A percentile compares a stretch with the other conserved stretches of the same genome.
phyloP scores from a whole-genome alignment of 2,888 invertebrate genomes.

The Cenopis cana region DNA sequence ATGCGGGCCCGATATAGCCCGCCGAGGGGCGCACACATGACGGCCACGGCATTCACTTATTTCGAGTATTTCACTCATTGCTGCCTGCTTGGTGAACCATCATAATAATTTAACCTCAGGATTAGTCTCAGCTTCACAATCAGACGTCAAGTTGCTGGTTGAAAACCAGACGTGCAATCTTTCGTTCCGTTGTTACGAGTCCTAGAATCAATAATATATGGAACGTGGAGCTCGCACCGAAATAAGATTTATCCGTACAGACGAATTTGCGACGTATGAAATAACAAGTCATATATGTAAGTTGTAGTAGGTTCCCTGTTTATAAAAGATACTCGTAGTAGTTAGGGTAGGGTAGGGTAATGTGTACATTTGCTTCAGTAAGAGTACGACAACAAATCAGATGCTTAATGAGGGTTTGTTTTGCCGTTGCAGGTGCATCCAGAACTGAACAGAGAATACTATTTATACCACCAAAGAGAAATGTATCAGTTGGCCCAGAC shows the following conservation, averaged over 20 bases:
- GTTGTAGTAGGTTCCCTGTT: too few relatives aligned
- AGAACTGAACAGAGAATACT: background rate
- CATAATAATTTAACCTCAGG: background rate
- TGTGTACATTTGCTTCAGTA: background rate
- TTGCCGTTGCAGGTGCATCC: background rate
- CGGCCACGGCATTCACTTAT: background rate
- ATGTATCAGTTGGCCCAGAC: conserved; percentile 24
- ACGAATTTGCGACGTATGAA: too few relatives aligned
- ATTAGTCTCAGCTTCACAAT: background rate
- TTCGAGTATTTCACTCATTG: too few relatives aligned
- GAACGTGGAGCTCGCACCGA: too few relatives aligned
- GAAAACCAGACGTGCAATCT: too few relatives aligned
- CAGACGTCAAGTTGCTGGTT: background rate
- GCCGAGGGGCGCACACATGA: conserved; percentile 14
- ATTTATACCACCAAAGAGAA: conserved; percentile 20
- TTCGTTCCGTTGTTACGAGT: too few relatives aligned
- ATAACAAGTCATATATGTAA: too few relatives aligned
- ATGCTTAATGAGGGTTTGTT: background rate
- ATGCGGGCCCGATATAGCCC: conserved; percentile 37
- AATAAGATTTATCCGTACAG: too few relatives aligned
- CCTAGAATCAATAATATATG: too few relatives aligned
- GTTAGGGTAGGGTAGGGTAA: too few relatives aligned
- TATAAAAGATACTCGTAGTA: too few relatives aligned
- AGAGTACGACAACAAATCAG: background rate
- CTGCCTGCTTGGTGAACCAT: background rate